Conservation (phyloP, 2,113 vertebrate genomes). For the Ictalurus punctatus region DNA sequence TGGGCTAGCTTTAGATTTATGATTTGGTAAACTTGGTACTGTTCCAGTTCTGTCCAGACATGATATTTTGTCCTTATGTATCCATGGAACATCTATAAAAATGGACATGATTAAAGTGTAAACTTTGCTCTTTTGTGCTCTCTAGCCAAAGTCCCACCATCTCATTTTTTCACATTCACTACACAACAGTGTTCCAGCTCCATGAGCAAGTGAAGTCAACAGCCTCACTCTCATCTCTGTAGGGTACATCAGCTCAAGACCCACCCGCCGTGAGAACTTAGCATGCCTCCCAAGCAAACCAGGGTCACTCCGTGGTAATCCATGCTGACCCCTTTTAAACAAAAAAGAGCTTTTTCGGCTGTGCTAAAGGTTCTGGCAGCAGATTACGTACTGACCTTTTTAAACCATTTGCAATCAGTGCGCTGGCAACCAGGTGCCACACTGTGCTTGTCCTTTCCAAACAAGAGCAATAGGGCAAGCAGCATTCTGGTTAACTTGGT, state of each 20-base stretch:
- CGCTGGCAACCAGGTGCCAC: constrained; percentile 40
- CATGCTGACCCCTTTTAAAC: constrained; percentile 20
- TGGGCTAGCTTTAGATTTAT: background rate
- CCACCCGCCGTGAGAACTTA: constrained; percentile 22
- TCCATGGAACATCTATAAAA: background rate
- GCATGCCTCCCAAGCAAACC: constrained; percentile 24
- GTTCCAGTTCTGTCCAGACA: too few species aligned
- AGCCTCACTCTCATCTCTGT: background rate
- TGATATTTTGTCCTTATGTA: background rate
- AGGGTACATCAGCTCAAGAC: background rate
- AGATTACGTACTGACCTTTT: constrained; percentile 55
- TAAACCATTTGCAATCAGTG: constrained; percentile 52
- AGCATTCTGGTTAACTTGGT: constrained; percentile 41
- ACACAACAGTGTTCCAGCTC: background rate
- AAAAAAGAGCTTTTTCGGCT: constrained; percentile 25
- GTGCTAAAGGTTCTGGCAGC: constrained; percentile 35
- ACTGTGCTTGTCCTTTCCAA: constrained; percentile 50
- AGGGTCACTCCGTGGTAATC: background rate
- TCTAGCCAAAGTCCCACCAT: background rate
- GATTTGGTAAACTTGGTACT: background rate
- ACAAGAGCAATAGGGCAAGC: constrained; percentile 56
- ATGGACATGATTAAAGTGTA: background rate
- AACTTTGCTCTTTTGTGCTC: background rate
- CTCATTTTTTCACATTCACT: background rate
- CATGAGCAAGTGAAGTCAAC: background rate